Evolutionary conservation across 2,888 invertebrate species (phyloP), one percentile per base, ranked within the genome.

Genomic region (Thecocarcelia acutangulata): DNA sequence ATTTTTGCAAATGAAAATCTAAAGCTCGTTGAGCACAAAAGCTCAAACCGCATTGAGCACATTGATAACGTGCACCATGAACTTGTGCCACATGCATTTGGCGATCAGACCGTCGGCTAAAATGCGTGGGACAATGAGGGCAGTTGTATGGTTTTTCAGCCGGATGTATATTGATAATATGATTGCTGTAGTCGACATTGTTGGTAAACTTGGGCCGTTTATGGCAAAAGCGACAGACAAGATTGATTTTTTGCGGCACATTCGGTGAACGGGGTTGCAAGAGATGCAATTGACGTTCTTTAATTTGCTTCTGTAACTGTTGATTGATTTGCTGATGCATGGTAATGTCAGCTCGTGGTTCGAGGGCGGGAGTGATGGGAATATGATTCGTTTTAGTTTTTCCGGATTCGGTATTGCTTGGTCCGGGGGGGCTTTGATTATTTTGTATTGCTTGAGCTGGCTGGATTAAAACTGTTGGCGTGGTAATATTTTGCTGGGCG

Each of bases 181-280:
- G 89, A n/a, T 85, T 86, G 69, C 89, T 89, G 68, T 89, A 89
- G 28, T 89, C 89, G 13, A 87, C 70, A 74, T 86, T 88, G 69
- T 83, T 89, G 19, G 85, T 87, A 84, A 89, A 89, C 33, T 89
- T 87, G 11, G 88, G 88, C 1, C 89, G 88, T 56, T 88, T 89
- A 42, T 89, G 89, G 48, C 89, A 89, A 82, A 87, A 89, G 54
- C 89, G 89, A 48, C 89, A 89, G 50, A 86, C 85, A 0, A 89
- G 80, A 33, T 85, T 83, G 4, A 87, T 84, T 74, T 84, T 83
- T 68, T 84, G 72, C 0, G 72, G 28, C 13, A 74, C 77, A 17
- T 81, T 48, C 17, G 63, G 19, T 2, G 42, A 40, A 58, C 84
- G 80, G 4, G 79, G 83, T n/a, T 83, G 85, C 24, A 80, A 73